These are phyloP conservation scores for Grapholita molesta DNA, from an alignment of 1,140 invertebrate genomes.

Conservation along the genomic window DNA sequence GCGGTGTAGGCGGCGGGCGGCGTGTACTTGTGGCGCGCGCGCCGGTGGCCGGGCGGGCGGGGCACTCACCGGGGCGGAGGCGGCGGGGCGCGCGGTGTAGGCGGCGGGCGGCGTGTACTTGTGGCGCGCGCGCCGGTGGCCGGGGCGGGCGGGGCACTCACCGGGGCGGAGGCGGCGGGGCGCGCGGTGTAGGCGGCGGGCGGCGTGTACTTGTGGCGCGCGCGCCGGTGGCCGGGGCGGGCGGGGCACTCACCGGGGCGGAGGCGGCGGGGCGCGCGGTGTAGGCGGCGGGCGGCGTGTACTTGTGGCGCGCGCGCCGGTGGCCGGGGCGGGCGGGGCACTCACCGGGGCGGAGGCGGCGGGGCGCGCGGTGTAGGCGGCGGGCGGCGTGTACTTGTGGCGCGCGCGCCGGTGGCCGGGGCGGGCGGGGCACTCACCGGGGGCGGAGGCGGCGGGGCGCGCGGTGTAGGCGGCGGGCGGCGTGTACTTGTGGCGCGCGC, in stretches of 20 bases:
- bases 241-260: conserved; percentile 24
- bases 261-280: no score
- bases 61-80: conserved; percentile 93
- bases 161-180: conserved; percentile 38
- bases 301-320: conserved; percentile 49
- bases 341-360: conserved; percentile 42
- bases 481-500: conserved; percentile 53
- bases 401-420: conserved; percentile 48
- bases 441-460: conserved; percentile 29
- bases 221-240: conserved; percentile 46
- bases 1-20: conserved; percentile 20
- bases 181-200: conserved; percentile 42
- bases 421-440: conserved; percentile 26
- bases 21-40: conserved; percentile 81
- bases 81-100: conserved; percentile 87
- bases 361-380: conserved; percentile 37
- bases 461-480: conserved; percentile 73
- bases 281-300: conserved; percentile 79
- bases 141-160: conserved; percentile 33
- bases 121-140: conserved; percentile 47
- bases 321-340: conserved; percentile 36
- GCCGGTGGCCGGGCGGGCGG: conserved; percentile 76
- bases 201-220: conserved; percentile 56
- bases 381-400: conserved; percentile 53
- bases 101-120: conserved; percentile 81